Evolutionary conservation across 1,140 invertebrate species (phyloP).

Genomic region (Plutomurus gul): DNA sequence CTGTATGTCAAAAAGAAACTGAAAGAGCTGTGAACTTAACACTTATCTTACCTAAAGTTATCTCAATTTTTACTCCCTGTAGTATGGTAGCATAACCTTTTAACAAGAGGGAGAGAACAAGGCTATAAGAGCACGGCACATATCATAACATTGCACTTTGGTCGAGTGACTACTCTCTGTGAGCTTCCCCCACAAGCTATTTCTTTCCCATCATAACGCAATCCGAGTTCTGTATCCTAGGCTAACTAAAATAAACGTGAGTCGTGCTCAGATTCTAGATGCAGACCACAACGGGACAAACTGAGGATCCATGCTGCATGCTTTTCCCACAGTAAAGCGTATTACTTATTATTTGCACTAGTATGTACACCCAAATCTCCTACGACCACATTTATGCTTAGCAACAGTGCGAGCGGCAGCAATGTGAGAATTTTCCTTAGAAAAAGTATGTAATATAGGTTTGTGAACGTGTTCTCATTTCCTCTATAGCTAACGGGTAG

Average conservation of each 20-base stretch:
- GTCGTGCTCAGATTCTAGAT: conserved; percentile 21
- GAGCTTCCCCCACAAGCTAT: too few relatives aligned
- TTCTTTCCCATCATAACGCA: conserved; percentile 17
- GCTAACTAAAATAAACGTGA: conserved; percentile 27
- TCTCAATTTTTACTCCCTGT: not conserved
- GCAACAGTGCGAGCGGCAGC: too few relatives aligned
- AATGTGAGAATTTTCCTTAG: too few relatives aligned
- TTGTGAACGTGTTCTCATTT: not conserved
- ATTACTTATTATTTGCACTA: too few relatives aligned
- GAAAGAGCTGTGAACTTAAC: not conserved
- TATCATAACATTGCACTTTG: not conserved
- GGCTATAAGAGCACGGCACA: too few relatives aligned
- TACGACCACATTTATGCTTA: too few relatives aligned
- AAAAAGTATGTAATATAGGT: too few relatives aligned
- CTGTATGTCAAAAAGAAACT: not conserved
- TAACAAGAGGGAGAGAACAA: not conserved
- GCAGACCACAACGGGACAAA: not conserved
- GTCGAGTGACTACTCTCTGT: too few relatives aligned
- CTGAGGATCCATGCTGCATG: not conserved
- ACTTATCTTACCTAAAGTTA: conserved; percentile 11
- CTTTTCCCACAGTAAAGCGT: not conserved
- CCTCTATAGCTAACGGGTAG: too few relatives aligned
- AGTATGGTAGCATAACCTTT: not conserved
- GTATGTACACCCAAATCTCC: not conserved
- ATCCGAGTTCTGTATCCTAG: not conserved